Percentiles rank a stretch among this genome's conserved stretches.
phyloP scores from a whole-genome alignment of 1,140 invertebrate species.

The Bombus superbus region DNA sequence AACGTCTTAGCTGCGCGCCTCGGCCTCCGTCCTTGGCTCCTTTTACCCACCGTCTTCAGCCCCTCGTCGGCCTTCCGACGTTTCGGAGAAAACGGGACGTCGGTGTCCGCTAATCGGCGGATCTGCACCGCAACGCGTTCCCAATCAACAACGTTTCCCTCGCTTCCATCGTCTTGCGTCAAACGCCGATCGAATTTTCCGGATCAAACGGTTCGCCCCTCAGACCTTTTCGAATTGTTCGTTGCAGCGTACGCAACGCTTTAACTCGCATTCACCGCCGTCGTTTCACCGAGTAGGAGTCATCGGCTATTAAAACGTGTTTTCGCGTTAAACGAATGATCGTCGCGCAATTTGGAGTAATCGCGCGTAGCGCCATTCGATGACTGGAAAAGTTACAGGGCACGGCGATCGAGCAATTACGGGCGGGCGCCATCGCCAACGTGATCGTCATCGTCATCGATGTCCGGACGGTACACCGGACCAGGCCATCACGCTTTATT shows the following conservation, averaged over 20 bases:
- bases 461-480: slow-evolving; percentile 21
- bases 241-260: not conserved
- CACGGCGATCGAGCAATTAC: slow-evolving; percentile 76
- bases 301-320: not conserved
- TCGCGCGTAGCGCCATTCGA: slow-evolving; percentile 3
- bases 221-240: not conserved
- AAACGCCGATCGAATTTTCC: slow-evolving; percentile 32
- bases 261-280: not conserved
- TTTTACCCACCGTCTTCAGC: slow-evolving; percentile 59
- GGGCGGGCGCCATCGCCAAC: slow-evolving; percentile 43
- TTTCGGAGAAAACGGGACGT: not conserved
- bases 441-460: slow-evolving; percentile 75
- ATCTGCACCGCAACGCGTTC: slow-evolving; percentile 43
- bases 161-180: not conserved
- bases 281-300: not conserved
- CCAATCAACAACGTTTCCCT: slow-evolving; percentile 7
- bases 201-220: slow-evolving; percentile 17
- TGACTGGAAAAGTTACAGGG: slow-evolving; percentile 16
- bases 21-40: slow-evolving; percentile 3
- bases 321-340: slow-evolving; percentile 1
- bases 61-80: not conserved
- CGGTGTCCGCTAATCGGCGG: slow-evolving; percentile 66
- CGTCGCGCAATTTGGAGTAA: not conserved
- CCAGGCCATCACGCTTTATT: slow-evolving; percentile 78
- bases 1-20: slow-evolving; percentile 76